Evolutionary conservation across 2,888 invertebrate species (phyloP).

Genomic region (Aproaerema taeniolella): DNA sequence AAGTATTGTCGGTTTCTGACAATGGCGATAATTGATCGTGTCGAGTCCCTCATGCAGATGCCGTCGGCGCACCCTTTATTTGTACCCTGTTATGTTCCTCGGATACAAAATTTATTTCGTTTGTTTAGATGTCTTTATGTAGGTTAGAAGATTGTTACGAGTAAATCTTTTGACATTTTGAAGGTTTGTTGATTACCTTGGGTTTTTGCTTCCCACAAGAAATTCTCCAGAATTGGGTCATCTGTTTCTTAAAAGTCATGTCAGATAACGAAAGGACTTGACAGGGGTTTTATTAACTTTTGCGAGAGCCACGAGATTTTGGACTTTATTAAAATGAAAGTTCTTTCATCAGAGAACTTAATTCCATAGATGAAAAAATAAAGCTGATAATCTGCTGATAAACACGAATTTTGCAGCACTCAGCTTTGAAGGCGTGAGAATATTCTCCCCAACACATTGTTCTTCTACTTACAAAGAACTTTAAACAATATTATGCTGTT

Average conservation of each 20-base stretch:
- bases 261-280: no score
- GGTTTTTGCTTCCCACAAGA: conserved; percentile 23
- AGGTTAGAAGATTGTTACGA: conserved; percentile 31
- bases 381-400: no score
- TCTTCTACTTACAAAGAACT: no score
- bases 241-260: conserved; percentile 7
- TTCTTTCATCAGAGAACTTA: no score
- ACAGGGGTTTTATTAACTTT: no score
- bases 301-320: no score
- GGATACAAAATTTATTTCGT: conserved; percentile 47
- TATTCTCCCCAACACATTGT: no score
- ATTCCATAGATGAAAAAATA: no score
- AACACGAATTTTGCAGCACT: no score
- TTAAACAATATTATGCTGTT: no score
- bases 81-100: conserved; percentile 31
- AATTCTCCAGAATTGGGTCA: conserved; percentile 11
- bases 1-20: conserved; percentile 52
- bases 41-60: conserved; percentile 55
- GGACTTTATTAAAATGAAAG: no score
- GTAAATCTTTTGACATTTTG: conserved; percentile 51
- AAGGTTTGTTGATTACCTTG: conserved; percentile 26
- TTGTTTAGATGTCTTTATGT: conserved; percentile 47
- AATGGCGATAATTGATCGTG: conserved; percentile 69
- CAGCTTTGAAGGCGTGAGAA: no score
- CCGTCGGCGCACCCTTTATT: conserved; percentile 51